Percentiles rank a stretch among this genome's conserved stretches.
phyloP scores from a whole-genome alignment of 1,140 invertebrate species.

The Drosophila pseudoananassae region DNA sequence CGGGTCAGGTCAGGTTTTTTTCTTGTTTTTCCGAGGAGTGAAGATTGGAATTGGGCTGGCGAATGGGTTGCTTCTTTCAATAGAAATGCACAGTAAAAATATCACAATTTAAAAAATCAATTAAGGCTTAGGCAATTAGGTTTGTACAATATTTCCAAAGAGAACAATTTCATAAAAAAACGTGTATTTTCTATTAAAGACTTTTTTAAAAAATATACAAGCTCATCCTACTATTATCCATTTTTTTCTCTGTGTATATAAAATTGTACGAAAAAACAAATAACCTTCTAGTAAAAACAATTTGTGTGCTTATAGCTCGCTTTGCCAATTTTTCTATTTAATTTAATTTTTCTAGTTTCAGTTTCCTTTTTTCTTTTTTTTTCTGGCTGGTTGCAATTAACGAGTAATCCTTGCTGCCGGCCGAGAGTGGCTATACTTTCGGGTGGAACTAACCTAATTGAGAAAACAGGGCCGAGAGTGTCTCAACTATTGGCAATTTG shows the following conservation, averaged over 20 bases:
- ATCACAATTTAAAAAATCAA: too few relatives aligned
- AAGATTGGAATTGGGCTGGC: conserved; percentile 12
- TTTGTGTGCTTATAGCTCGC: conserved; percentile 8
- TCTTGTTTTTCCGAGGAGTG: background rate
- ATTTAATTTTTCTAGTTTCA: conserved; percentile 38
- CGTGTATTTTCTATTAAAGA: too few relatives aligned
- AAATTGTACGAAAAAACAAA: background rate
- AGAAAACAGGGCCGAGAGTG: conserved; percentile 32
- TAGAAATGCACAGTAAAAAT: background rate
- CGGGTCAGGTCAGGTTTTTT: conserved; percentile 1
- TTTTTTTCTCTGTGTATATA: background rate
- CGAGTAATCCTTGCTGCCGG: conserved; percentile 37
- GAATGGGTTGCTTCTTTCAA: background rate
- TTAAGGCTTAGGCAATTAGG: too few relatives aligned
- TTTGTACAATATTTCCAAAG: too few relatives aligned
- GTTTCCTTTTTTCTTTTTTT: conserved; percentile 6
- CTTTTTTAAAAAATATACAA: too few relatives aligned
- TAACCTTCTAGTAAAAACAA: conserved; percentile 6
- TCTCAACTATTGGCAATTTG: conserved; percentile 53
- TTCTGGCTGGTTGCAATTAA: conserved; percentile 46
- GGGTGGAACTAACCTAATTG: conserved; percentile 46
- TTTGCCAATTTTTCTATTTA: conserved; percentile 26
- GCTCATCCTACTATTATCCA: too few relatives aligned
- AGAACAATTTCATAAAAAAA: too few relatives aligned
- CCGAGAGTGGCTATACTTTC: conserved; percentile 29